Evolutionary conservation across 2,113 vertebrate genomes (phyloP).

Genomic region (Cryptotis parvus): DNA sequence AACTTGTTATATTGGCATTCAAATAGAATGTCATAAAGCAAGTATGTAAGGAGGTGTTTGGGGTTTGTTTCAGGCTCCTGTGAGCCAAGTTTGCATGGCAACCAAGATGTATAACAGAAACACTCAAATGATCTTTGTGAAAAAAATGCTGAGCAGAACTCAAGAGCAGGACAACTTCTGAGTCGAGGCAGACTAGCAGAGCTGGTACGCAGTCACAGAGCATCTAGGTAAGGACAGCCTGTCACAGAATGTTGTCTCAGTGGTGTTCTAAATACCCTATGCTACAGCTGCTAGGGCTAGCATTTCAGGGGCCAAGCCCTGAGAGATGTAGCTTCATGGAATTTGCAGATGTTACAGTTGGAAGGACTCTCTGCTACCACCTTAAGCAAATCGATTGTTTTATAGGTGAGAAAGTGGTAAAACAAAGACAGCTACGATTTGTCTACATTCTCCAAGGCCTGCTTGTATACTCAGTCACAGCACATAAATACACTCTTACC

Average conservation of each 20-base stretch:
- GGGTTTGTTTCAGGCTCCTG: constrained; percentile 87
- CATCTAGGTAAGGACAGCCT: not conserved
- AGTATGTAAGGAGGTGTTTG: constrained; percentile 91
- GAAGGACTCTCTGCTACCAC: not conserved
- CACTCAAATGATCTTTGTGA: constrained; percentile 86
- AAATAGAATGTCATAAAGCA: constrained; percentile 91
- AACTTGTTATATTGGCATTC: constrained; percentile 90
- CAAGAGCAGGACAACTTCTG: constrained; percentile 74
- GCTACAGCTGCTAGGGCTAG: not conserved
- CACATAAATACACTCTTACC: not conserved
- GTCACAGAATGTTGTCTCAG: not conserved
- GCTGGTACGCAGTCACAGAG: not conserved
- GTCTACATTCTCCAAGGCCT: not conserved
- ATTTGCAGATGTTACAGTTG: constrained; percentile 34
- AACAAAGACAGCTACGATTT: not conserved
- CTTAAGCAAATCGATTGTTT: not conserved
- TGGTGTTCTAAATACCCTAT: rapidly evolving
- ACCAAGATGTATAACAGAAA: constrained; percentile 90
- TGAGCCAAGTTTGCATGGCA: constrained; percentile 90
- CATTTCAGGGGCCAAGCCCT: not conserved
- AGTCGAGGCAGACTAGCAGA: constrained; percentile 12
- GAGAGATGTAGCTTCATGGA: not conserved
- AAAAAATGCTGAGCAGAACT: constrained; percentile 82
- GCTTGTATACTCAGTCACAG: not conserved
- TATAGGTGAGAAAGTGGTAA: not conserved